Evolutionary conservation across 1,140 invertebrate genomes (phyloP), one percentile per base, ranked within the genome.

Genomic region (Apis dorsata): DNA sequence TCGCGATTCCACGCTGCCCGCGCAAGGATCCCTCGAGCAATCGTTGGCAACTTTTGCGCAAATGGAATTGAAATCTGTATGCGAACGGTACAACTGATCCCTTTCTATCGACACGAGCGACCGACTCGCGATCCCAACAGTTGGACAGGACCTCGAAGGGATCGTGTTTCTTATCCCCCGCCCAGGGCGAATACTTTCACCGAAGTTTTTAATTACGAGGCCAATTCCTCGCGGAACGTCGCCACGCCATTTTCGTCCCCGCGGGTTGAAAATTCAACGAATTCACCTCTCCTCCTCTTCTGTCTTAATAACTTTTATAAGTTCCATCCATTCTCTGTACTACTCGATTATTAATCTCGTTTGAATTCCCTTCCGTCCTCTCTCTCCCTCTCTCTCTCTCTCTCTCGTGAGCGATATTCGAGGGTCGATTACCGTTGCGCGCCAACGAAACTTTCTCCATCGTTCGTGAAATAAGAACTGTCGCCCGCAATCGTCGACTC

Each of bases 301-400:
- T 4, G 55, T 78, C 72, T 71, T 78, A 68, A 62, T 78, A 74
- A 28, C 49, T 59, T 75, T 62, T 34, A 44, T 70, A 74, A 44
- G 57, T 73, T 70, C 69, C 73, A 63, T 24, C 15, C 55, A 59
- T 59, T 19, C 55, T 15, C 49, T 83, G 62, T 63, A 53, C 55
- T 66, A 78, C 69, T n/a, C 66, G 19, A 62, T 69, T 84, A 86
- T 87, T 84, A 87, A 84, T 78, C 60, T 79, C 51, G 51, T 74
- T 77, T n/a, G 49, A 84, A 78, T 75, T 65, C 83, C 34, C 60
- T 83, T 70, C 71, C 73, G 28, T 17, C 21, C 24, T 24, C 24
- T 24, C 24, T 24, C 24, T 24, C 24, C 0, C 24, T 24, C 24
- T 24, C 24, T 24, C 24, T 24, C 24, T 24, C 24, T 24, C 24